Evolutionary conservation across 2,888 invertebrate species (phyloP).

Genomic region (Limenitis camilla): DNA sequence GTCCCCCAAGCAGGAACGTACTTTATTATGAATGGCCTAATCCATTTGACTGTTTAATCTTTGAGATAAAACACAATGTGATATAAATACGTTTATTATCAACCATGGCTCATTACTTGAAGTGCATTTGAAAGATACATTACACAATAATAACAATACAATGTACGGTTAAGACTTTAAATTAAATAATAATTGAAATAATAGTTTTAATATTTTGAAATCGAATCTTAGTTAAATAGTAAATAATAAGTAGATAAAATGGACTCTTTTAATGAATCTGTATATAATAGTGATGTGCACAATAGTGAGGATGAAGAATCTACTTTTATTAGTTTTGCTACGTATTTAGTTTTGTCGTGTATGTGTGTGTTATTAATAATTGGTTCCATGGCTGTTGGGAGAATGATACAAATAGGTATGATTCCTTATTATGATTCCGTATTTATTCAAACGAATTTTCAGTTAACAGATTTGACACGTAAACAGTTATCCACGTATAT

Average conservation of each 20-base stretch:
- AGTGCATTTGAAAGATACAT: not conserved
- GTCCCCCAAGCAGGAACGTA: too few species aligned
- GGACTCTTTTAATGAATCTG: constrained; percentile 12
- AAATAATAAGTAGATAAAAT: constrained; percentile 18
- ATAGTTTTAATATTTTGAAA: not conserved
- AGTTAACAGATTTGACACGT: too few species aligned
- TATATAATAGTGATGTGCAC: constrained; percentile 1
- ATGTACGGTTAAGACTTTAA: not conserved
- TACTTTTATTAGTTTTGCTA: constrained; percentile 14
- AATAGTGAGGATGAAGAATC: not conserved
- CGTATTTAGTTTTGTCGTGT: constrained; percentile 20
- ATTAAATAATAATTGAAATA: not conserved
- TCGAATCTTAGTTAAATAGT: not conserved
- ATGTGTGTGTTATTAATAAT: constrained; percentile 9
- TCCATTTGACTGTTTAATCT: constrained; percentile 16
- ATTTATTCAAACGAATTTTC: too few species aligned
- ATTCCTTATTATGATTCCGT: too few species aligned
- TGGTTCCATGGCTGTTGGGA: constrained; percentile 4
- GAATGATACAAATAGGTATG: constrained; percentile 18
- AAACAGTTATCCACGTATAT: too few species aligned
- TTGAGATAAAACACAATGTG: constrained; percentile 8
- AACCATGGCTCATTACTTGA: constrained; percentile 2
- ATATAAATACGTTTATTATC: constrained; percentile 8
- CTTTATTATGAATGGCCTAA: not conserved
- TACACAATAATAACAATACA: not conserved